Percentiles rank a stretch among this genome's conserved stretches.
These are phyloP conservation scores for Zeugodacus cucurbitae DNA, from an alignment of 1,140 invertebrate genomes.

Conservation along the genomic window DNA sequence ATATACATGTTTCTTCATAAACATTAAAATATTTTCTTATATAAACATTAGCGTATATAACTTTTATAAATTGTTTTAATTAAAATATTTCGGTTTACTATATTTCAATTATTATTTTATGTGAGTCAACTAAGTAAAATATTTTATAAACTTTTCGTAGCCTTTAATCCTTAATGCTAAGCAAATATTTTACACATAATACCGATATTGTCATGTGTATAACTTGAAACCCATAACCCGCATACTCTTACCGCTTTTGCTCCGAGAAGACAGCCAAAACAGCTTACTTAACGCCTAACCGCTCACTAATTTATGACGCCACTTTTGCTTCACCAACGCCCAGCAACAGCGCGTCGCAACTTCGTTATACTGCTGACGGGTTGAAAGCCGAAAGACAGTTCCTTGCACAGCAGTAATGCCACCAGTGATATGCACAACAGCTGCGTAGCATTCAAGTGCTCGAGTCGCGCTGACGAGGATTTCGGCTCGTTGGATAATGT, in stretches of 20 bases:
- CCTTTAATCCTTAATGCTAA: background rate
- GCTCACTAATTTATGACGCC: background rate
- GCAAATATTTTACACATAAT: background rate
- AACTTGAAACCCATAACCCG: background rate
- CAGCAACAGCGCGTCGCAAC: background rate
- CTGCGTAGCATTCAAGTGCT: constrained; percentile 27
- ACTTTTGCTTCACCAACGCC: constrained; percentile 9
- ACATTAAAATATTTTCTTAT: too few species aligned
- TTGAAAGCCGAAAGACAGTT: constrained; percentile 41
- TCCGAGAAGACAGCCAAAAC: too few species aligned
- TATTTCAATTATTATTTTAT: too few species aligned
- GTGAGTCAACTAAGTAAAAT: too few species aligned
- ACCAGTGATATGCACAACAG: constrained; percentile 41
- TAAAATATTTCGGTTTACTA: too few species aligned
- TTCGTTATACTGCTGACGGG: background rate
- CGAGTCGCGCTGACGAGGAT: constrained; percentile 35
- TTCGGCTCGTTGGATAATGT: constrained; percentile 56
- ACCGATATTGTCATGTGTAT: background rate
- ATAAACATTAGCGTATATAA: too few species aligned
- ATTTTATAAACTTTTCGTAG: background rate
- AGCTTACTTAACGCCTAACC: background rate
- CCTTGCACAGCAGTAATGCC: constrained; percentile 41
- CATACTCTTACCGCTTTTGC: background rate
- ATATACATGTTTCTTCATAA: too few species aligned
- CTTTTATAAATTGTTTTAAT: too few species aligned